These are phyloP conservation scores for Drosophila rufa DNA, from an alignment of 1,140 invertebrate species.

Conservation along the genomic window DNA sequence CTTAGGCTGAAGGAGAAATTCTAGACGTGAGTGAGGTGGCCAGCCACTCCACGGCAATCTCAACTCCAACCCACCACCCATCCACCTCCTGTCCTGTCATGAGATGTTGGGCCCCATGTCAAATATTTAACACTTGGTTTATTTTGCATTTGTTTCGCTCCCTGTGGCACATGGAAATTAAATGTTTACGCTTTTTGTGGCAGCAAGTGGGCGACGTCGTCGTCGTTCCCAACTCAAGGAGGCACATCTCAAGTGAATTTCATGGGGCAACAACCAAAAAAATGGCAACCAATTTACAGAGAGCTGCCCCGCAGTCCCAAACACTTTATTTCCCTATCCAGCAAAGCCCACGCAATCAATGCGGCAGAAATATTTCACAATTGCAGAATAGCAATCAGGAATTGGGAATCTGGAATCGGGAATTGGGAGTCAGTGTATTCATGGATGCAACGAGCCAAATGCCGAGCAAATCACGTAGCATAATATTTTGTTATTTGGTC, in stretches of 20 bases:
- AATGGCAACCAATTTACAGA: constrained; percentile 57
- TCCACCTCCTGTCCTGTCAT: constrained; percentile 4
- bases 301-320: constrained; percentile 2
- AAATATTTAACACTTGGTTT: constrained; percentile 83
- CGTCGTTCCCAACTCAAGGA: constrained; percentile 35
- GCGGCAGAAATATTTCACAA: constrained; percentile 59
- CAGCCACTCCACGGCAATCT: constrained; percentile 28
- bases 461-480: constrained; percentile 73
- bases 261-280: constrained; percentile 42
- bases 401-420: constrained; percentile 7
- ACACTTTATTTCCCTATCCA: constrained; percentile 27
- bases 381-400: constrained; percentile 71
- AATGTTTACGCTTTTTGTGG: constrained; percentile 82
- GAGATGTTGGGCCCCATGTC: constrained; percentile 59
- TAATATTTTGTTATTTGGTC: constrained; percentile 75
- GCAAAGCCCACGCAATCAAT: constrained; percentile 51
- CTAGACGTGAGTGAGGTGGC: constrained; percentile 39
- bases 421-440: constrained; percentile 30
- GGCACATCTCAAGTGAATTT: constrained; percentile 40
- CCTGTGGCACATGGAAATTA: constrained; percentile 73
- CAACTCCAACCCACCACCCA: constrained; percentile 4
- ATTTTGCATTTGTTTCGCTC: constrained; percentile 63
- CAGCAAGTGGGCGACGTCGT: constrained; percentile 63
- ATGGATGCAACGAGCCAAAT: constrained; percentile 67
- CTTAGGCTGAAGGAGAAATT: constrained; percentile 39